Evolutionary conservation across 2,113 vertebrate species (phyloP).

Genomic region (Anguilla japonica): DNA sequence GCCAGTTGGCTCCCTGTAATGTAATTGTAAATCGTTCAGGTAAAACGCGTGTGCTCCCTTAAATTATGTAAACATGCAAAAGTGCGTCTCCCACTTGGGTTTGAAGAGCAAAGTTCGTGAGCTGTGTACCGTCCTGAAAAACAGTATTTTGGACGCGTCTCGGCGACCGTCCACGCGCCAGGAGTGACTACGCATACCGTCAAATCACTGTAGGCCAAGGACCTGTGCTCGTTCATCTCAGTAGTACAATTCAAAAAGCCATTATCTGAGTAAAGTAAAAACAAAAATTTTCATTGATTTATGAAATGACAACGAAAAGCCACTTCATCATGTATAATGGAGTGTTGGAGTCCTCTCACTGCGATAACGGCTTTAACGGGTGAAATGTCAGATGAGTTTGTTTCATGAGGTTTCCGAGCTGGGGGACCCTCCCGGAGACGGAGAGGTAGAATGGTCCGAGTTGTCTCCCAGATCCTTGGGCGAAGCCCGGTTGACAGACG

Average conservation of each 20-base stretch:
- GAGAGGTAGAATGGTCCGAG: constrained; percentile 79
- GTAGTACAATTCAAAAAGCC: neutral
- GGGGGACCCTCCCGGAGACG: constrained; percentile 80
- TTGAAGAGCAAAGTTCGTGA: constrained; percentile 41
- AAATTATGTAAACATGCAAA: constrained; percentile 51
- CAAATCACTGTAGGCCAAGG: neutral
- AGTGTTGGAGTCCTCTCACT: constrained; percentile 28
- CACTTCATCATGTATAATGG: constrained; percentile 12
- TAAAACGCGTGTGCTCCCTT: constrained; percentile 28
- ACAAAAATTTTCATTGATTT: neutral
- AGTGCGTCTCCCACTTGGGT: constrained; percentile 49
- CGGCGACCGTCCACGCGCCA: neutral
- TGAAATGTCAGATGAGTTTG: constrained; percentile 52
- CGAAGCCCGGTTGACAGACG: constrained; percentile 43
- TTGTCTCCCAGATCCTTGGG: constrained; percentile 74
- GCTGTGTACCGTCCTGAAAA: constrained; percentile 9
- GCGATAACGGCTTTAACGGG: neutral
- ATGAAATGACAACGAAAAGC: neutral
- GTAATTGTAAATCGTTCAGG: neutral
- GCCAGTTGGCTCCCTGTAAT: neutral
- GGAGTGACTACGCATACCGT: neutral
- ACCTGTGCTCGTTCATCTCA: neutral
- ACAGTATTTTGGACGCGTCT: neutral
- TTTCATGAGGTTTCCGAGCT: constrained; percentile 63
- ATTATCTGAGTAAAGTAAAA: neutral